Evolutionary conservation across 1,140 invertebrate genomes (phyloP).

Genomic region (Helicoverpa zea): DNA sequence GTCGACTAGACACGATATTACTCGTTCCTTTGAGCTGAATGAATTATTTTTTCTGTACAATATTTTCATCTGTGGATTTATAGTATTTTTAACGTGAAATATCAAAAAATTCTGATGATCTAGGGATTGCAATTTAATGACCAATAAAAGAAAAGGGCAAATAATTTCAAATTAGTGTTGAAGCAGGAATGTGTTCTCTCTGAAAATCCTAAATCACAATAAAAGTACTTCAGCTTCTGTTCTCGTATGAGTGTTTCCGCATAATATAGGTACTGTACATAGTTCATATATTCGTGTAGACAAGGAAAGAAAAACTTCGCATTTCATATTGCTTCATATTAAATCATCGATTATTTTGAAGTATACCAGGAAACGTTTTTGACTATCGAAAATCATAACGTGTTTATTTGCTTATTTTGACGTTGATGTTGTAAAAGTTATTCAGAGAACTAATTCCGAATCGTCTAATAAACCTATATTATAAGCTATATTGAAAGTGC

Average conservation of each 20-base stretch:
- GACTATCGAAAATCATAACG: conserved; percentile 50
- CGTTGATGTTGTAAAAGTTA: conserved; percentile 59
- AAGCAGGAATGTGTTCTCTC: background rate
- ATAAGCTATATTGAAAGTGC: conserved; percentile 79
- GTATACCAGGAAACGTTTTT: conserved; percentile 41
- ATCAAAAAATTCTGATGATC: background rate
- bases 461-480: conserved; percentile 65
- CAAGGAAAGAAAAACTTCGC: background rate
- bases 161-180: no score
- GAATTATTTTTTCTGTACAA: background rate
- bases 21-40: background rate
- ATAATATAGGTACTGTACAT: background rate
- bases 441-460: conserved; percentile 69
- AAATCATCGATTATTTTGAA: background rate
- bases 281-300: background rate
- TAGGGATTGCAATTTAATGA: no score
- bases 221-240: background rate
- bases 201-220: background rate
- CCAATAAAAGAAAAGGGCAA: no score
- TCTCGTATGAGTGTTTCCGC: background rate
- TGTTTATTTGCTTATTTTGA: conserved; percentile 41
- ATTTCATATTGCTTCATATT: background rate
- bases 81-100: background rate
- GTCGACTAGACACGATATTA: background rate
- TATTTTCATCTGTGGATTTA: background rate